Evolutionary conservation across 2,113 vertebrate species (phyloP), one percentile per base, ranked within the genome.

Genomic region (Oplegnathus fasciatus): DNA sequence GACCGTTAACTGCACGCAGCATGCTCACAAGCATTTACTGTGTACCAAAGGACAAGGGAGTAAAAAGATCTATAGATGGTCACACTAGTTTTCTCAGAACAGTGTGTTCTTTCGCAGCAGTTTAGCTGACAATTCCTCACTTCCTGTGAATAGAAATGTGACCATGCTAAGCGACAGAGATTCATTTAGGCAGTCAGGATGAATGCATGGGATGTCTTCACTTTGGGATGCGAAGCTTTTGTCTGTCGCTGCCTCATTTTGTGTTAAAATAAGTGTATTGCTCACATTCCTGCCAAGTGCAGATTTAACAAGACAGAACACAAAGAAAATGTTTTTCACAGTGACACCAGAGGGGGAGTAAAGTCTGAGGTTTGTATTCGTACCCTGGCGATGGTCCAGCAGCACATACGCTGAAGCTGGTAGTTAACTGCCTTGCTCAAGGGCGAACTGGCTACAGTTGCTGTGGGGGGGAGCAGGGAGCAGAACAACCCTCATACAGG

Each of bases 341-440:
- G 81, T 22, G 15, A 37, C 62, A 71, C 80, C 67, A 37, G 75
- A 69, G 55, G 72, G 22, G 42, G 37, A 69, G 55, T 32, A 11
- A 60, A 64, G 42, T 71, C 52, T 37, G 52, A 32, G 57, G 55
- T 55, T 70, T 73, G 68, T 34, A 76, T 80, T 52, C 26, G 30
- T 11, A 80, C 17, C 11, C 66, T 84, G 69, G 88, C 57, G 0
- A 15, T 6, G n/a, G 5, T 79, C 74, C 81, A 55, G 65, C 55
- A 48, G 42, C 1, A 1, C 58, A 20, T 57, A 14, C 75, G 50
- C 30, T 5, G 37, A 70, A 80, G 75, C 80, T 78, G 79, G 50
- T 61, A 14, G 68, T 62, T 32, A 69, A 80, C 67, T 84, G 89
- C 79, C 83, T 89, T 86, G 87, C 90, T 91, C 74, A 79, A 68